Conservation (phyloP, 2,797 vertebrate species). For the Crocidura indochinensis region DNA sequence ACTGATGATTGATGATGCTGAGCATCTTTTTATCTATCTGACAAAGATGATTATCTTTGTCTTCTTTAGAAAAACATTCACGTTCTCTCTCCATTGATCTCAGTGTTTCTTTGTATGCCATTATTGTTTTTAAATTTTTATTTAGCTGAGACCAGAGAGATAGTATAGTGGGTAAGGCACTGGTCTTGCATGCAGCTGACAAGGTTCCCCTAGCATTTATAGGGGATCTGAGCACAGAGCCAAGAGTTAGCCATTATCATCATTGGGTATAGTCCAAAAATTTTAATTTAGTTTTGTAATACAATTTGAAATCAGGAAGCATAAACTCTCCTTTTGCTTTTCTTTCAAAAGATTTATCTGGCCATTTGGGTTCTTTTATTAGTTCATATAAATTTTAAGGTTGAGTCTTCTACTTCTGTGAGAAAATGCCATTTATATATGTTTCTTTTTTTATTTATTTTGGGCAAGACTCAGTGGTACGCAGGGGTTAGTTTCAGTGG, state of each 20-base stretch:
- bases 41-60: neutral
- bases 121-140: neutral
- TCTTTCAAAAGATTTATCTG: slow-evolving; percentile 16
- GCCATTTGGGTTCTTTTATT: neutral
- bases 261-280: no score
- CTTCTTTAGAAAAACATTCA: slow-evolving; percentile 2
- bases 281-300: neutral
- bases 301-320: neutral
- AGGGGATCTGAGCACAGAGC: no score
- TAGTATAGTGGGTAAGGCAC: no score
- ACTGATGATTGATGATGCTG: neutral
- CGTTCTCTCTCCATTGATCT: neutral
- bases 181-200: no score
- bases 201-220: no score
- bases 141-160: no score
- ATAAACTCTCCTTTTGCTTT: neutral
- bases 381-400: slow-evolving; percentile 9
- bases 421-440: neutral
- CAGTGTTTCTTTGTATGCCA: neutral
- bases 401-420: neutral
- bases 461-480: no score
- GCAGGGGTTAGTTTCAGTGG: no score
- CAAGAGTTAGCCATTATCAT: no score
- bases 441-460: no score
- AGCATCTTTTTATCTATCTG: neutral